Conservation (phyloP, 2,888 invertebrate genomes). For the Scaptomyza parva region DNA sequence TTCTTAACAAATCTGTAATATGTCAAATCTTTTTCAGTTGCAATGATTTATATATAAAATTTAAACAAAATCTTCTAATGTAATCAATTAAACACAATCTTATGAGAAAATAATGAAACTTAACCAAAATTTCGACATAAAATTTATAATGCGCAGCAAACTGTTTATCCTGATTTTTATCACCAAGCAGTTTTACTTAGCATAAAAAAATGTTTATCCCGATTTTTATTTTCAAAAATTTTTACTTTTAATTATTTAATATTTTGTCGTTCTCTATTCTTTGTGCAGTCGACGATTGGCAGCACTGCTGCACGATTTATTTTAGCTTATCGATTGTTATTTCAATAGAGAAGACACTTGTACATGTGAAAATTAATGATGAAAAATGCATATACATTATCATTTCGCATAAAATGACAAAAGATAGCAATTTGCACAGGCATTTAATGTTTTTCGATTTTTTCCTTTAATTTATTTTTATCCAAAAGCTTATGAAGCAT, state of each 20-base stretch:
- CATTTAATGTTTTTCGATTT: not conserved
- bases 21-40: not conserved
- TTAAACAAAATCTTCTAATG: not conserved
- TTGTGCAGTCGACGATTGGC: not conserved
- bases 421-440: not conserved
- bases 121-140: not conserved
- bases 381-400: not conserved
- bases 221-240: not conserved
- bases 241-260: not conserved
- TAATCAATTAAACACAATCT: not conserved
- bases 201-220: not conserved
- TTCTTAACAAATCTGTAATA: not conserved
- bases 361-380: no score
- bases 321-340: not conserved
- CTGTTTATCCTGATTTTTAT: not conserved
- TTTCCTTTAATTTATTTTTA: not conserved
- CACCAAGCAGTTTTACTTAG: not conserved
- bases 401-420: not conserved
- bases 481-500: not conserved
- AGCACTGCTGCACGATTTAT: not conserved
- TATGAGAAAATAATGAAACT: not conserved
- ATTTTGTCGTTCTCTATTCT: not conserved
- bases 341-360: not conserved
- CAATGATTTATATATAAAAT: not conserved
- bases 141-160: not conserved